These are phyloP conservation scores for Eulemur rubriventer DNA, from an alignment of 2,797 vertebrate genomes.

Conservation along the genomic window DNA sequence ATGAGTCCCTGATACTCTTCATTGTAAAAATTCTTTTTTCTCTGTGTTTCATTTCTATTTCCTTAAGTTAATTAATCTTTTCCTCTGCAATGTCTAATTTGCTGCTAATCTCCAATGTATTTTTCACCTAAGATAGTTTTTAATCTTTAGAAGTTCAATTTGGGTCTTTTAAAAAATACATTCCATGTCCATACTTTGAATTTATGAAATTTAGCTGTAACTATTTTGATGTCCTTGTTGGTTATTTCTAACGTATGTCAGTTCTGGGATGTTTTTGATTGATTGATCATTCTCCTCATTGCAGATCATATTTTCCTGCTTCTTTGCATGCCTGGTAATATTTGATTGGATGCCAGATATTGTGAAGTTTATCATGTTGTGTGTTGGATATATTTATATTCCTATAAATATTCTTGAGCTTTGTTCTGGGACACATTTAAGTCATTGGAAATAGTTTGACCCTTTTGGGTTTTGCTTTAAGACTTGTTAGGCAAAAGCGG, in stretches of 20 bases:
- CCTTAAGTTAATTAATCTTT: neutral
- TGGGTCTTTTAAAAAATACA: neutral
- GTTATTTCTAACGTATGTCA: neutral
- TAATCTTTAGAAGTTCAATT: slow-evolving; percentile 10
- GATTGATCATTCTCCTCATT: neutral
- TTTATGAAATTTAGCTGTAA: neutral
- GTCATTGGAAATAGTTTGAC: neutral
- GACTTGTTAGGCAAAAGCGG: neutral
- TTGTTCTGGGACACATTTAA: neutral
- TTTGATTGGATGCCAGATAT: neutral
- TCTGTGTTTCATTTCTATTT: slow-evolving; percentile 1
- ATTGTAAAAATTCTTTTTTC: neutral
- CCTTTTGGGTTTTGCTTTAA: neutral
- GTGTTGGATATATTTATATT: slow-evolving; percentile 15
- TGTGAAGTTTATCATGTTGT: neutral
- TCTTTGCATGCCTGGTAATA: neutral
- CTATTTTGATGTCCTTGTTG: neutral
- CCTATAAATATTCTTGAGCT: slow-evolving; percentile 21
- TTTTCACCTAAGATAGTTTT: neutral
- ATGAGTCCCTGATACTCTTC: neutral
- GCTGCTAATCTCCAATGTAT: neutral
- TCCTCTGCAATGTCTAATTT: neutral
- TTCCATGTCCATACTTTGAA: slow-evolving; percentile 1
- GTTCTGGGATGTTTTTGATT: neutral
- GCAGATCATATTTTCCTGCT: neutral